Percentiles rank a stretch among this genome's conserved stretches.
Evolutionary conservation across 2,113 vertebrate species (phyloP).

Genomic region (Muntiacus muntjak): DNA sequence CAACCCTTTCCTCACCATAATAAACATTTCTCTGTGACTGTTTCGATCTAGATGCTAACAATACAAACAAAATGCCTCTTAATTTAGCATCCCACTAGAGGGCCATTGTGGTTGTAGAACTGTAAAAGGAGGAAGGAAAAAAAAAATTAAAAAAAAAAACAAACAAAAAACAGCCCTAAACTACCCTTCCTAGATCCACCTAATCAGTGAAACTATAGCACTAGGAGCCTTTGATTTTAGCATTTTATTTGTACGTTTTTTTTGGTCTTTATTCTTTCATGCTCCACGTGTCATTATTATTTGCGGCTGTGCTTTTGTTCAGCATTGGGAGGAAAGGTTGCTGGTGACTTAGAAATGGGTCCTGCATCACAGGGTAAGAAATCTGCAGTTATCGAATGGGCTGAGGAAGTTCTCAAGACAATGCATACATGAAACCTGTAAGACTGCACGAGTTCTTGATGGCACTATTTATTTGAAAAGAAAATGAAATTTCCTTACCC

Average conservation of each 20-base stretch:
- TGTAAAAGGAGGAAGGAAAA: constrained; percentile 55
- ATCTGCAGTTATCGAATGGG: not conserved
- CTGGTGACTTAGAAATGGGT: not conserved
- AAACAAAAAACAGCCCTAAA: not conserved
- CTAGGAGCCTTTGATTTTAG: not conserved
- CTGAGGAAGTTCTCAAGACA: not conserved
- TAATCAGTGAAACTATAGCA: constrained; percentile 42
- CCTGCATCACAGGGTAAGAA: not conserved
- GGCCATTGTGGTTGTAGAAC: constrained; percentile 52
- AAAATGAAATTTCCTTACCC: not conserved
- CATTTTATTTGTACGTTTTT: constrained; percentile 5
- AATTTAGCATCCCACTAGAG: constrained; percentile 70
- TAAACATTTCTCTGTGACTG: constrained; percentile 79
- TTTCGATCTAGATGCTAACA: constrained; percentile 78
- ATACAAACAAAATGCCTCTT: constrained; percentile 77
- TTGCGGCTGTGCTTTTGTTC: not conserved
- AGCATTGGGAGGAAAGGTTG: not conserved
- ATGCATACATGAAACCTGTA: not conserved
- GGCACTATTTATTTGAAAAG: not conserved
- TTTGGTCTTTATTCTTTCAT: not conserved
- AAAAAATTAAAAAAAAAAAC: not conserved
- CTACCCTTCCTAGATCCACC: constrained; percentile 14
- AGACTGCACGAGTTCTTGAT: not conserved
- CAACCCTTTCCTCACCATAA: constrained; percentile 70
- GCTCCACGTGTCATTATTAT: not conserved